Evolutionary conservation across 2,888 invertebrate species (phyloP).

Genomic region (Norana najaformis): DNA sequence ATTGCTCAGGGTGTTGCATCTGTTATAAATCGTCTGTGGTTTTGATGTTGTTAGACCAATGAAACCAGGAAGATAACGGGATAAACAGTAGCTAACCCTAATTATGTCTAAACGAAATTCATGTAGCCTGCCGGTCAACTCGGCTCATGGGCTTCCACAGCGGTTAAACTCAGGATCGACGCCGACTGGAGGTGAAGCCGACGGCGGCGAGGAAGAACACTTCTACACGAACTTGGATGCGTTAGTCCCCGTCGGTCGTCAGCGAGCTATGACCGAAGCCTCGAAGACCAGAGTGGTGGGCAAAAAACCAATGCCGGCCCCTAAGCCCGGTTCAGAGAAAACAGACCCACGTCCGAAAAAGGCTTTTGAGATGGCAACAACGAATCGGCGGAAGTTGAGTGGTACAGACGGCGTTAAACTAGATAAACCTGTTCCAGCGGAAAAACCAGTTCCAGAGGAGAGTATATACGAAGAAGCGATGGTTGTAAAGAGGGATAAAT

Average conservation of each 20-base stretch:
- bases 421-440: not conserved
- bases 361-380: not conserved
- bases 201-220: not conserved
- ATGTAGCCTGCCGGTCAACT: not conserved
- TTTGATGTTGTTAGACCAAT: not conserved
- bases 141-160: not conserved
- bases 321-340: not conserved
- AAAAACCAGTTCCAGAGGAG: not conserved
- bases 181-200: not conserved
- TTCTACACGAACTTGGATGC: not conserved
- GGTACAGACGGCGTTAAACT: not conserved
- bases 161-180: not conserved
- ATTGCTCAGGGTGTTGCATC: not conserved
- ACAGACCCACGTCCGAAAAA: not conserved
- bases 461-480: not conserved
- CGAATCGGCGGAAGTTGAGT: not conserved
- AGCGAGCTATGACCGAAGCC: not conserved
- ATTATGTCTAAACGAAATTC: not conserved
- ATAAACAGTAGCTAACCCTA: not conserved
- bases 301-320: conserved; percentile 10
- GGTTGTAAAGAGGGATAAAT: not conserved
- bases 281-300: not conserved
- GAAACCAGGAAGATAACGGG: not conserved
- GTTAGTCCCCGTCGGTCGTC: not conserved
- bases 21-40: not conserved